Conservation (phyloP, 2,797 vertebrate species). For the Dipus sagitta region DNA sequence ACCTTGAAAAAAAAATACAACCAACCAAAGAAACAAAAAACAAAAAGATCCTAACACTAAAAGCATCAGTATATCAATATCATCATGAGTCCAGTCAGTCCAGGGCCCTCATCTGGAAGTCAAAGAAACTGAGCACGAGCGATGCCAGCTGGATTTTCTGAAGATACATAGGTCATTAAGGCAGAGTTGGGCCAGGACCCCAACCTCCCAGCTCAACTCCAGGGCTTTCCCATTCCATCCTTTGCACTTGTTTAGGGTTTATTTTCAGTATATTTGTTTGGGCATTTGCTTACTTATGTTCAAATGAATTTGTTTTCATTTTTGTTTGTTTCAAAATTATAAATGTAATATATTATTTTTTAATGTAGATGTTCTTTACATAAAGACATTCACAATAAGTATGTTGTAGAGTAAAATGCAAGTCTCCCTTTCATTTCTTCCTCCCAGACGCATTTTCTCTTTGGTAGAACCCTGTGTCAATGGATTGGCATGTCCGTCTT, state of each 20-base stretch:
- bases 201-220: background rate
- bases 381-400: constrained; percentile 53
- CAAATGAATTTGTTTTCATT: constrained; percentile 42
- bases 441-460: constrained; percentile 30
- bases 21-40: no score
- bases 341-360: background rate
- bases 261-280: constrained; percentile 49
- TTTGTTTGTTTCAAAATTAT: constrained; percentile 49
- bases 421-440: background rate
- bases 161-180: background rate
- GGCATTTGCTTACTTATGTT: constrained; percentile 19
- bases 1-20: no score
- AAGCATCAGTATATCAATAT: background rate
- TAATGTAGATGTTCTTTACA: background rate
- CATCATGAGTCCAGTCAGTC: background rate
- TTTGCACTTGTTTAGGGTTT: background rate
- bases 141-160: constrained; percentile 35
- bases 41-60: background rate
- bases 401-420: background rate
- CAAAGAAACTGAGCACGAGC: constrained; percentile 22
- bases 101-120: background rate
- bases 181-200: background rate
- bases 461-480: background rate
- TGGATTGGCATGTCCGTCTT: background rate
- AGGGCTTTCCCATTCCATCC: background rate